These are phyloP conservation scores for Falco biarmicus DNA, from an alignment of 2,797 vertebrate genomes.

Conservation along the genomic window DNA sequence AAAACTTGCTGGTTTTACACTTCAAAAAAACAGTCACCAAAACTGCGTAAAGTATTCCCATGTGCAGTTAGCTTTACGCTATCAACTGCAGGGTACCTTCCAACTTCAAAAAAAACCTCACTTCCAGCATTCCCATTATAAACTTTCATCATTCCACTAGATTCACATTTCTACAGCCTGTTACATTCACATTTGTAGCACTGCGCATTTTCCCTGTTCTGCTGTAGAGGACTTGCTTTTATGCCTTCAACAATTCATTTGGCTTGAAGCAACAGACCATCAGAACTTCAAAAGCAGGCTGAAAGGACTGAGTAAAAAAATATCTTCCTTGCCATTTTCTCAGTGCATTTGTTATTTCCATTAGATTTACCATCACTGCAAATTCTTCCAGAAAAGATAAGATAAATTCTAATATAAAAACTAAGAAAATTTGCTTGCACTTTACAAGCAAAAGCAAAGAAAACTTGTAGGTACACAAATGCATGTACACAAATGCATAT, in stretches of 20 bases:
- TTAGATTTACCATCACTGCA: neutral
- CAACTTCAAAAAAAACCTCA: neutral
- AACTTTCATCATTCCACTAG: neutral
- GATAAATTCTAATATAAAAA: neutral
- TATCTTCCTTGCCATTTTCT: neutral
- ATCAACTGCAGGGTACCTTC: neutral
- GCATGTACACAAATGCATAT: neutral
- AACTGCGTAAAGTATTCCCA: neutral
- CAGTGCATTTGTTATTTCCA: neutral
- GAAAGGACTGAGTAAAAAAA: neutral
- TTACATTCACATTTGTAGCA: neutral
- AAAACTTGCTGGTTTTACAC: neutral
- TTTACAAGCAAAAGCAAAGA: neutral
- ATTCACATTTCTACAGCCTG: neutral
- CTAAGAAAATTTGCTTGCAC: neutral
- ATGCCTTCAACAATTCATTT: neutral
- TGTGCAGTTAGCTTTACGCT: neutral
- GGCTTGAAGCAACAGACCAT: neutral
- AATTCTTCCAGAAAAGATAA: neutral
- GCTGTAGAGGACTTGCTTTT: neutral
- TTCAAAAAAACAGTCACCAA: neutral
- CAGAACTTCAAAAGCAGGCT: neutral
- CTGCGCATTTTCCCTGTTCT: neutral
- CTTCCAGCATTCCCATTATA: neutral
- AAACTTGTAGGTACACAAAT: neutral